Base-by-base conservation (phyloP, 2,888 invertebrate species). In the Zhengitettix transpicula region DNA sequence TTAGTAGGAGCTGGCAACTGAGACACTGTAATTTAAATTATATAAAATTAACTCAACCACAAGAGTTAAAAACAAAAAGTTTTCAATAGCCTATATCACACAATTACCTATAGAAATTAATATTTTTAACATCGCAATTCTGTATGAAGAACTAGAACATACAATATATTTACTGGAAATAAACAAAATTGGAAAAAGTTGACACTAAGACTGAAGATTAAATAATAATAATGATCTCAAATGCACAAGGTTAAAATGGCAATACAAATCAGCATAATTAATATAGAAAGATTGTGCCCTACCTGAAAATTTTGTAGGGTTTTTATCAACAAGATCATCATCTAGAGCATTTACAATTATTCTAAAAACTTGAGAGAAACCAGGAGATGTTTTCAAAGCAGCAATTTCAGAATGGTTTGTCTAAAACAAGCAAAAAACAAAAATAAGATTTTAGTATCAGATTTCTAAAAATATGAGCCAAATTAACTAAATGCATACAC, bases 281-380 rank as follows among this genome's bases (percentile, higher is more conserved):
- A 3, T 47, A 47, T 47, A 47, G 28, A 28, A 28, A 28, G n/a
- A 28, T 28, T 14, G 10, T 10, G 9, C 58, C 60, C 66, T 65
- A 72, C 72, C 70, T 63, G 71, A 70, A 67, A 69, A 70, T 67
- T 71, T 72, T 41, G 66, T 68, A 52, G 68, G 68, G 56, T 67
- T 66, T 65, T 69, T 63, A 58, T 67, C 17, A 15, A 60, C 65
- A 63, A 69, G 77, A 65, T 76, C 74, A 67, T 78, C 70, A 66
- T 78, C 79, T 69, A 72, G 76, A 66, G 77, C 77, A 67, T 80
- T 77, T 65, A 89, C 78, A 63, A 87, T 71, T 68, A 89, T 75
- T 67, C 83, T 81, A 72, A 86, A 89, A 56, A 83, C 79, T 63
- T 82, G 77, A 58, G 90, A 91, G 72, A 80, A 88, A 65, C 79